These are phyloP conservation scores for Ommatoiulus sabulosus DNA, from an alignment of 2,888 invertebrate species.

Conservation along the genomic window DNA sequence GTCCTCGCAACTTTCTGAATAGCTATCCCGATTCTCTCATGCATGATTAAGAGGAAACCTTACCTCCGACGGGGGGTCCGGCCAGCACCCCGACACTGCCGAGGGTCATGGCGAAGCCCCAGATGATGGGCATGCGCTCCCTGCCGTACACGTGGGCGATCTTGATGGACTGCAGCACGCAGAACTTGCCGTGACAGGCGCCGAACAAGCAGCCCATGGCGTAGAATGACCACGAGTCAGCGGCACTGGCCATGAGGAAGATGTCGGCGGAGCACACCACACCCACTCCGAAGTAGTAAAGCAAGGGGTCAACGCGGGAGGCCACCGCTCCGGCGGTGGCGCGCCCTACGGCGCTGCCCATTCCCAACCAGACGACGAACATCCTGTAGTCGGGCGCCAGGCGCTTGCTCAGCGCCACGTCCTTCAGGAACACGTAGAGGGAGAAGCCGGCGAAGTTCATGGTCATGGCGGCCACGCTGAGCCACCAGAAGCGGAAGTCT, in stretches of 20 bases:
- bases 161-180: slow-evolving; percentile 36
- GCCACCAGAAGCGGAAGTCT: background rate
- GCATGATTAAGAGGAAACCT: background rate
- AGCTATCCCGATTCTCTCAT: background rate
- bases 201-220: slow-evolving; percentile 24
- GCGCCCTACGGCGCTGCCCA: background rate
- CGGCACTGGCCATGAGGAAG: background rate
- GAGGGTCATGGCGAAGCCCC: slow-evolving; percentile 30
- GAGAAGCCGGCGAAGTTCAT: slow-evolving; percentile 47
- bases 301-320: slow-evolving; percentile 26
- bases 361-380: background rate
- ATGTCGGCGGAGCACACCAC: background rate
- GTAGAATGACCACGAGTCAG: background rate
- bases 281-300: background rate
- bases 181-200: slow-evolving; percentile 24
- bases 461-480: background rate
- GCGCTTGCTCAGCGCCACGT: background rate
- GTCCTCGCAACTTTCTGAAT: too few species aligned
- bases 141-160: slow-evolving; percentile 24
- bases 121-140: background rate
- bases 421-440: slow-evolving; percentile 10
- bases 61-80: slow-evolving; percentile 38
- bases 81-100: slow-evolving; percentile 26
- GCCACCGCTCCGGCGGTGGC: background rate
- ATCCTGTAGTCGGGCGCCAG: background rate